These are phyloP conservation scores for Oryzias melastigma DNA, from an alignment of 2,113 vertebrate species.

Conservation along the genomic window DNA sequence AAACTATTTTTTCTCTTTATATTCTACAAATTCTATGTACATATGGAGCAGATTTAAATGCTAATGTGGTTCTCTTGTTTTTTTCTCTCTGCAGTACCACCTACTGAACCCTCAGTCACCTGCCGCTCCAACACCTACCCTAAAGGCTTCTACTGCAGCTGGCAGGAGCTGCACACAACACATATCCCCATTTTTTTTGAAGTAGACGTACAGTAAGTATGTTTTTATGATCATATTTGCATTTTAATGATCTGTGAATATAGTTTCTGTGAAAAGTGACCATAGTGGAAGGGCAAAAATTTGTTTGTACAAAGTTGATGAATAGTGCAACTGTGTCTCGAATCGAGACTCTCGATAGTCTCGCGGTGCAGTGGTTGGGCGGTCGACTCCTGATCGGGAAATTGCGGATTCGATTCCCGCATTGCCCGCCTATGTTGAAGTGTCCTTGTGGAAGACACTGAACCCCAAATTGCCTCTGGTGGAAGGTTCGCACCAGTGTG, in stretches of 20 bases:
- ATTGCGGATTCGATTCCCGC: no score
- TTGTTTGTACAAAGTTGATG: no score
- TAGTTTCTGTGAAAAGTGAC: not conserved
- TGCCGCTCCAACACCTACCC: constrained; percentile 97
- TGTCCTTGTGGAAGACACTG: no score
- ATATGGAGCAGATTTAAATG: not conserved
- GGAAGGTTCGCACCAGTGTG: no score
- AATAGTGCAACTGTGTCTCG: no score
- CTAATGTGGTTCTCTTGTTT: not conserved
- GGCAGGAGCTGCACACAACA: constrained; percentile 87
- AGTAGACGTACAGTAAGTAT: constrained; percentile 91
- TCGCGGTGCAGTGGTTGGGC: no score
- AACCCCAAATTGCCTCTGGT: no score
- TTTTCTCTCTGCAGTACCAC: constrained; percentile 74
- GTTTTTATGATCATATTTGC: not conserved
- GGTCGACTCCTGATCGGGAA: no score
- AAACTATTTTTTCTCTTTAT: not conserved
- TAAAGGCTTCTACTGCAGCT: constrained; percentile 97
- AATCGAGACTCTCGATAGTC: no score
- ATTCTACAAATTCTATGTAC: not conserved
- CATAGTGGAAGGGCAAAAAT: no score
- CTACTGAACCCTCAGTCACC: constrained; percentile 84
- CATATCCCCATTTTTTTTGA: constrained; percentile 91
- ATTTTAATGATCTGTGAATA: not conserved
- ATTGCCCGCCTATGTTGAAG: no score